Evolutionary conservation across 1,140 invertebrate species (phyloP), one percentile per base, ranked within the genome.

Genomic region (Cephus cinctus): DNA sequence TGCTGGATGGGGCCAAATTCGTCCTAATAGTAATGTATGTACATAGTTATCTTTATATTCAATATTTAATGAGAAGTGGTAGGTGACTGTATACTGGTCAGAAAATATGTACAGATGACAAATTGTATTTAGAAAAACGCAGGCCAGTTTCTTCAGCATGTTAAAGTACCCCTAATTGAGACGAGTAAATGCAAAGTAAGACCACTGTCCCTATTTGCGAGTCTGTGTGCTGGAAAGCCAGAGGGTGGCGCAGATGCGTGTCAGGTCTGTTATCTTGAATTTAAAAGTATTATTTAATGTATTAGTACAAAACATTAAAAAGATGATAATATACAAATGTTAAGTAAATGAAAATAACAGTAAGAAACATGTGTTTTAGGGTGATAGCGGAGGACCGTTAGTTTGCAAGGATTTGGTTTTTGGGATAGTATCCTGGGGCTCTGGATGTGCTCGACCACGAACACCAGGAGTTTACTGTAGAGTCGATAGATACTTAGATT

Each of bases 381-480:
- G 60, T 35, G 68, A 65, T 22, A 71, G 69, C 19, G 70, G 70
- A 32, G 68, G 68, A 9, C 67, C 70, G 39, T 41, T 72, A 12
- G 2, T 69, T n/a, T 75, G 65, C 42, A 57, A 75, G 35, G 23
- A 52, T 50, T 50, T 77, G 63, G 69, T 78, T 73, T 53, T 82
- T 32, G 75, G 86, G 56, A 70, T 84, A 5, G 82, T 85, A 0
- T 89, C 86, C 0, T 89, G 84, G 82, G 88, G 87, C 2, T 73
- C 81, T 25, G 86, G 86, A 1, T 90, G 88, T 66, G 88, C 81
- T 0, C 68, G 80, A 22, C 72, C 78, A 12, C 78, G 82, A 43
- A 67, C 79, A 38, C 86, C 87, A 2, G 87, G 87, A 1, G 85
- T 89, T 4, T 90, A 90, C 56, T 81, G 84, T 0, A 77, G 83